Percentiles rank a stretch among this genome's conserved stretches.
Evolutionary conservation across 1,140 invertebrate genomes (phyloP).

Genomic region (Drosophila hydei): DNA sequence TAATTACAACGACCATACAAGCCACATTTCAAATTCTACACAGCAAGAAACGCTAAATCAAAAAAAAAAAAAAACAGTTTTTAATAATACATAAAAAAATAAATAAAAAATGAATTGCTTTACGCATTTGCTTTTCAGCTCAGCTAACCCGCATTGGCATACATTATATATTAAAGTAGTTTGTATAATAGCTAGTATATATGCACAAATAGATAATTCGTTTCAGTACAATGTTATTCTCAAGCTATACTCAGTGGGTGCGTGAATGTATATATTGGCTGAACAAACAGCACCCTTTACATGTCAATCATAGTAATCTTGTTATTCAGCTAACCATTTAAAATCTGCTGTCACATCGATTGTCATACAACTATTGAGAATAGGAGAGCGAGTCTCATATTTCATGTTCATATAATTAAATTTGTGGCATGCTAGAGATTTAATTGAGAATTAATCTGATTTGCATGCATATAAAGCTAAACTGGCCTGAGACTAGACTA

Average conservation of each 20-base stretch:
- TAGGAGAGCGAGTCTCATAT: background rate
- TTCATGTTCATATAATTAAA: background rate
- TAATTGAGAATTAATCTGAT: background rate
- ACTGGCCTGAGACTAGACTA: background rate
- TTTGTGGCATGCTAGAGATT: background rate
- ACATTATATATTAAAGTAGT: too few species aligned
- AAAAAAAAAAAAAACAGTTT: too few species aligned
- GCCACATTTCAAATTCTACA: too few species aligned
- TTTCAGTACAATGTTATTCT: background rate
- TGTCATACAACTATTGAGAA: background rate
- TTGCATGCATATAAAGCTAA: background rate
- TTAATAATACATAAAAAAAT: too few species aligned
- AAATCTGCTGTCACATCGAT: constrained; percentile 1
- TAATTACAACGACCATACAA: too few species aligned
- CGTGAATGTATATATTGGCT: background rate
- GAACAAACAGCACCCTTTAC: background rate
- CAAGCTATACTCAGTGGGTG: background rate
- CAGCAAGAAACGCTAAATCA: too few species aligned
- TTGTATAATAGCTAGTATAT: too few species aligned
- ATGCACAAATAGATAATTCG: too few species aligned
- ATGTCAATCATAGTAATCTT: background rate
- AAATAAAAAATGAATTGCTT: too few species aligned
- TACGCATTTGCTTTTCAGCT: too few species aligned
- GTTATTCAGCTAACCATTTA: background rate
- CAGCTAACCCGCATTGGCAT: too few species aligned